Evolutionary conservation across 2,888 invertebrate species (phyloP), one percentile per base, ranked within the genome.

Genomic region (Oscheius onirici): DNA sequence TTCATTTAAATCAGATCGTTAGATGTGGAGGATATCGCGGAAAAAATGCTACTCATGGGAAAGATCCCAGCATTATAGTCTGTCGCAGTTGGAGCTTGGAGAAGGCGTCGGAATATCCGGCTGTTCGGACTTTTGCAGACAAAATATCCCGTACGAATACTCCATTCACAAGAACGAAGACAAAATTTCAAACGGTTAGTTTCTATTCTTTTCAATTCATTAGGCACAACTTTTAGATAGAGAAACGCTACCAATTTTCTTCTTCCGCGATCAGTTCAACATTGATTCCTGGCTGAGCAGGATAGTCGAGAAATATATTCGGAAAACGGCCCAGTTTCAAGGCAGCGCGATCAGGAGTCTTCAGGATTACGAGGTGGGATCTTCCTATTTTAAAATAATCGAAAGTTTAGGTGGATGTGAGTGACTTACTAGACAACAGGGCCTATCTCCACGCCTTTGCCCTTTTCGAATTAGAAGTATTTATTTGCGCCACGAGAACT

Each of bases 361-460:
- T 8, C 41, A 43, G 20, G 58, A 58, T 41, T 58, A 41, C 41
- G 58, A 58, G 20, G 58, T 58, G 41, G 34, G 34, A 34, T 34
- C 34, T 34, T 34, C 34, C 8, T 34, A 6, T 3, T 26, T 55
- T 8, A 15, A 26, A 41, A 20, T 17, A 41, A 41, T 17, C 41
- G n/a, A n/a, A n/a, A 10, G 10, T 58, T 40, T 40, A 58, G 58
- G 58, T 22, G 6, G 58, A 58, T 43, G 41, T 58, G 8, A 58
- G 58, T 11, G 41, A 58, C 2, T 2, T 58, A 20, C 20, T 41
- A 5, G 40, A 24, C 5, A 41, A 5, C 20, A n/a, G 15, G 1
- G 40, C 20, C n/a, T 20, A 28, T 15, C n/a, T 58, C 20, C 58
- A 58, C 40, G 40, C 58, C 8, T 58, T 58, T n/a, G 58, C 41